A percentile compares a stretch with the other conserved stretches of the same genome.
Evolutionary conservation across 2,113 vertebrate genomes (phyloP).

Genomic region (Lanius collurio): DNA sequence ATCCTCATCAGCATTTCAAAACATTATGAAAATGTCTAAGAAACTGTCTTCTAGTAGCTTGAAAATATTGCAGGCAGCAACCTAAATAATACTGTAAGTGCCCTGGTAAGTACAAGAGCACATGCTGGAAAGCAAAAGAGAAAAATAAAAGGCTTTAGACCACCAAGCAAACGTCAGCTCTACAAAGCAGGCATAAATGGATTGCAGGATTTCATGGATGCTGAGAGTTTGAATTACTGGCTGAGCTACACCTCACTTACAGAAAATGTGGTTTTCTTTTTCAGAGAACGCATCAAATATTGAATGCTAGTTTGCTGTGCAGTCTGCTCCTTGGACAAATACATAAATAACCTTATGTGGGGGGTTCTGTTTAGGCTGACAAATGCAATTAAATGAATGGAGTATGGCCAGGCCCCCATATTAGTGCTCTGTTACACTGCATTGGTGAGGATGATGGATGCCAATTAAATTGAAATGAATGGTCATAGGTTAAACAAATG

Average conservation of each 20-base stretch:
- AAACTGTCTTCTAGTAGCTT: conserved; percentile 66
- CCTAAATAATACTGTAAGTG: conserved; percentile 58
- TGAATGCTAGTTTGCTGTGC: background rate
- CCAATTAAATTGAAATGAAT: conserved; percentile 10
- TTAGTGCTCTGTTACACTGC: background rate
- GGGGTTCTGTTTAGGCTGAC: background rate
- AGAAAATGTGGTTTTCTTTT: conserved; percentile 26
- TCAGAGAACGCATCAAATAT: background rate
- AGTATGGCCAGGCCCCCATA: background rate
- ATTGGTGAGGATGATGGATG: background rate
- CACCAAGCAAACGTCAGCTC: conserved; percentile 14
- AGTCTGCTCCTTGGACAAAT: background rate
- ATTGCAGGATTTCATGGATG: conserved; percentile 46
- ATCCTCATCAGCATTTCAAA: conserved; percentile 74
- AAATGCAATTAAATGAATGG: background rate
- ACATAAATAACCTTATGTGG: background rate
- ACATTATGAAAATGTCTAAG: conserved; percentile 67
- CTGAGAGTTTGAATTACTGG: conserved; percentile 39
- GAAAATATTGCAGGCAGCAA: conserved; percentile 62
- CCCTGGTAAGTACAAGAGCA: conserved; percentile 58
- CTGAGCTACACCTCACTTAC: conserved; percentile 45
- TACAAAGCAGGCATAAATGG: conserved; percentile 44
- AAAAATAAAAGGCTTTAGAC: conserved; percentile 54
- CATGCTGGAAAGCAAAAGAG: conserved; percentile 42
- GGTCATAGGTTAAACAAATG: conserved; percentile 22